phyloP scores from a whole-genome alignment of 2,888 invertebrate genomes.

The Drosophila gaucha region DNA sequence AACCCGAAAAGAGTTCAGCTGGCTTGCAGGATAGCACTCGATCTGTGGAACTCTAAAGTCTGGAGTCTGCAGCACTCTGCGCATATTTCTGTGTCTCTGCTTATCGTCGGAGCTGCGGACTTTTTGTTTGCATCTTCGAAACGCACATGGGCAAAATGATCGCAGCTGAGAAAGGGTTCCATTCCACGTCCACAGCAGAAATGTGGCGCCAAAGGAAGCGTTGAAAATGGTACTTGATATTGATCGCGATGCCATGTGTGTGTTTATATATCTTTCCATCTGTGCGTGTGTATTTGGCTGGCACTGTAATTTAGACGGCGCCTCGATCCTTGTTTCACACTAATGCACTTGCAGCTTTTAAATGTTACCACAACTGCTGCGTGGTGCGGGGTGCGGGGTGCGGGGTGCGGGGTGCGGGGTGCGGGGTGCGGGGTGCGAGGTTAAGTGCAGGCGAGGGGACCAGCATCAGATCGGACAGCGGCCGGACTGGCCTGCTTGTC shows the following conservation, averaged over 20 bases:
- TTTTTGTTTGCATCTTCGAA: conserved; percentile 68
- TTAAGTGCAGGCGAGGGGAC: conserved; percentile 41
- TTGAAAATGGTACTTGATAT: conserved; percentile 75
- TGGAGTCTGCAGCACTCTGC: conserved; percentile 47
- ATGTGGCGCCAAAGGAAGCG: conserved; percentile 76
- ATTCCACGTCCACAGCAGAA: conserved; percentile 60
- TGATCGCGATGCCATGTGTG: conserved; percentile 56
- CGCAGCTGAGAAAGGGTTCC: conserved; percentile 52
- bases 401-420: too few species aligned
- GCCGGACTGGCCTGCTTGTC: conserved; percentile 15
- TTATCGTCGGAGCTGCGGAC: conserved; percentile 71
- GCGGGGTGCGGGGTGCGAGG: too few species aligned
- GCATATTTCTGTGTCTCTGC: conserved; percentile 70
- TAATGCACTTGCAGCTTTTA: conserved; percentile 81
- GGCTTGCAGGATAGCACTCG: conserved; percentile 54
- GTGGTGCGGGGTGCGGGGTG: too few species aligned
- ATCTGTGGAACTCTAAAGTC: conserved; percentile 31
- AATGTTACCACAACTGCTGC: conserved; percentile 64
- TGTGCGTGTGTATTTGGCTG: conserved; percentile 37
- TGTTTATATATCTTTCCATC: conserved; percentile 16
- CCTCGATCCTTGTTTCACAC: conserved; percentile 82
- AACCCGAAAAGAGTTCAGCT: conserved; percentile 69
- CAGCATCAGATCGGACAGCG: conserved; percentile 14
- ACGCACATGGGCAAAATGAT: conserved; percentile 61
- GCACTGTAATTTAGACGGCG: conserved; percentile 83